Base-by-base conservation (phyloP, 2,888 invertebrate species). In the Zootermopsis nevadensis region DNA sequence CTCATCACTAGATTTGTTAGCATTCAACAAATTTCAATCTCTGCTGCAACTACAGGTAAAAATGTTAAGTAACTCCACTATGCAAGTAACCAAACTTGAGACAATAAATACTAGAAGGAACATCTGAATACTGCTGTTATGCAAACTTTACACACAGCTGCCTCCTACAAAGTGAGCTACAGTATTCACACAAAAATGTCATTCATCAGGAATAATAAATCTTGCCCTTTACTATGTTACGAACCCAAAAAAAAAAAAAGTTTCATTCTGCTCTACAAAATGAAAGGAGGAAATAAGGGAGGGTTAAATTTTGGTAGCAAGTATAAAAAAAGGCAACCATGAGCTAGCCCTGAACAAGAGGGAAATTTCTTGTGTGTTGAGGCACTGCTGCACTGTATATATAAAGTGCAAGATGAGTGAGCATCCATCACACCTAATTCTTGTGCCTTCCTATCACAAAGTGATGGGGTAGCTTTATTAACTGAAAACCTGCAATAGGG, bases 21-120 rank as follows among this genome's bases (percentile, higher is more conserved):
- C 81, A 77, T 48, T 77, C 22, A 66, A 81, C 33, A 83, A 77
- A 69, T 82, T 67, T 72, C 55, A 81, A 83, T 19, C 55, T 83
- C 77, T 66, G 74, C 55, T 69, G 69, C 79, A 79, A 79, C 35
- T 83, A 82, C 76, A 76, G 74, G 60, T 74, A 82, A 55, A 76
- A 60, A 55, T 33, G 76, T 74, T 74, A 74, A 74, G 74, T 74
- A 74, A 74, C 74, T 74, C 74, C 74, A 74, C 74, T 74, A 79
- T 31, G 74, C 76, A 79, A 69, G 48, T 72, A 80, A 83, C 83
- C 80, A 85, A 83, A 85, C 82, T 72, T 74, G 66, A 83, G 76
- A 82, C 69, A 83, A 85, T 83, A 82, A 85, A 83, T 85, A 85
- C 83, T 83, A 85, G 76, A 72, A 84, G 82, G 67, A 83, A 83